Evolutionary conservation across 2,113 vertebrate genomes (phyloP), one percentile per base, ranked within the genome.

Genomic region (Caloenas nicobarica): DNA sequence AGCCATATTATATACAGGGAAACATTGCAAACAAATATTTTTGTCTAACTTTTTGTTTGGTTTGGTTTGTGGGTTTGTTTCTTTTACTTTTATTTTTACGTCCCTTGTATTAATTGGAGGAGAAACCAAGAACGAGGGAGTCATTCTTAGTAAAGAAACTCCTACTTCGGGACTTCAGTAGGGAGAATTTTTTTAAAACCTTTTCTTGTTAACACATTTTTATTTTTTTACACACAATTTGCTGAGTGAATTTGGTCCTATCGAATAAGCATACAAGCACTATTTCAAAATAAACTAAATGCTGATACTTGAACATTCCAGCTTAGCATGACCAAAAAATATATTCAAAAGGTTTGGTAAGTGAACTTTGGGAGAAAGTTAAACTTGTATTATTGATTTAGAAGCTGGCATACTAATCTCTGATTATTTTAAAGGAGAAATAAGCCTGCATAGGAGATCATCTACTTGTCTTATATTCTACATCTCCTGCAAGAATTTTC

Each of bases 361-460:
- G 53, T 33, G 65, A 93, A 93, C 61, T 92, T 65, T 2, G 5
- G 44, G 57, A 79, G 57, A 93, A 97, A 96, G 84, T 85, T 91
- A 79, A 92, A 94, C 57, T 79, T 7, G 1, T 16, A 26, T 24
- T 84, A 93, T 76, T 92, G 90, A 96, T 69, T 69, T 54, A 73
- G 83, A 48, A 88, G 38, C 46, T 36, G 64, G 36, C 61, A 72
- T 33, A n/a, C 15, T 94, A 85, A 94, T 95, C 91, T 87, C 81
- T 29, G 70, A 60, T 81, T 95, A 94, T 85, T 88, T 85, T 50
- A 80, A 92, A 51, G 81, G 25, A 92, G 86, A 89, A 95, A 95
- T 81, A 95, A 76, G 31, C 80, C 82, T 69, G 61, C 50, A 72
- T 25, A 56, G 81, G 10, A 86, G 83, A 96, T 93, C 93, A 95